phyloP scores from a whole-genome alignment of 2,797 vertebrate species.

The Kryptolebias ocellatus region DNA sequence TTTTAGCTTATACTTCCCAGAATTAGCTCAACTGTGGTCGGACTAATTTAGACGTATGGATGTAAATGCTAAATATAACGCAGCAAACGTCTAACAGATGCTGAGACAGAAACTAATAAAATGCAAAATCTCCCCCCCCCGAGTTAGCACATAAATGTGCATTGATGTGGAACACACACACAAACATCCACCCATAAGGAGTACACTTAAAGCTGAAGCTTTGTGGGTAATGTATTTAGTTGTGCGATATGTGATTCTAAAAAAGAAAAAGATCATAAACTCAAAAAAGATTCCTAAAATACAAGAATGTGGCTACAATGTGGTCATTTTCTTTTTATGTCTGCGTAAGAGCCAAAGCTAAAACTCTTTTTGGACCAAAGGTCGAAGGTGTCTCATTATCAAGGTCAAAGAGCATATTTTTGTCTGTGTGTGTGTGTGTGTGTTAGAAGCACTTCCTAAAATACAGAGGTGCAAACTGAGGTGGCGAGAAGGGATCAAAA shows the following conservation, averaged over 20 bases:
- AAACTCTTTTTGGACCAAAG: constrained; percentile 19
- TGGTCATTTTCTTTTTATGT: constrained; percentile 44
- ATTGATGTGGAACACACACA: constrained; percentile 28
- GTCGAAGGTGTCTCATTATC: constrained; percentile 71
- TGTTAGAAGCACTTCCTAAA: constrained; percentile 46
- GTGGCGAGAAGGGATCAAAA: constrained; percentile 65
- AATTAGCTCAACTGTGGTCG: constrained; percentile 62
- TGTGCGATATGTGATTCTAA: constrained; percentile 51
- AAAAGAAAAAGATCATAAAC: constrained; percentile 61
- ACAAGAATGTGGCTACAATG: constrained; percentile 33
- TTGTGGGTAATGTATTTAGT: constrained; percentile 31
- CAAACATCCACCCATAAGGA: constrained; percentile 22
- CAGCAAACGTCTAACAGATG: constrained; percentile 57
- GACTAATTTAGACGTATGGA: constrained; percentile 60
- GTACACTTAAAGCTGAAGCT: constrained; percentile 27
- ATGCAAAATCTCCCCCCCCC: constrained; percentile 31
- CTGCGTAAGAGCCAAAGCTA: neutral
- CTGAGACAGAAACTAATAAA: constrained; percentile 70
- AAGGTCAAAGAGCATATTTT: constrained; percentile 64
- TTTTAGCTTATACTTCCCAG: constrained; percentile 67
- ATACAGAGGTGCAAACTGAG: constrained; percentile 64
- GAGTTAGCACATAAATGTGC: constrained; percentile 38
- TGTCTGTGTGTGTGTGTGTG: constrained; percentile 20
- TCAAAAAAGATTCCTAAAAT: constrained; percentile 38
- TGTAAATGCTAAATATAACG: constrained; percentile 69